A percentile compares a stretch with the other conserved stretches of the same genome.
phyloP scores from a whole-genome alignment of 2,797 vertebrate species.

The Sternotherus odoratus region DNA sequence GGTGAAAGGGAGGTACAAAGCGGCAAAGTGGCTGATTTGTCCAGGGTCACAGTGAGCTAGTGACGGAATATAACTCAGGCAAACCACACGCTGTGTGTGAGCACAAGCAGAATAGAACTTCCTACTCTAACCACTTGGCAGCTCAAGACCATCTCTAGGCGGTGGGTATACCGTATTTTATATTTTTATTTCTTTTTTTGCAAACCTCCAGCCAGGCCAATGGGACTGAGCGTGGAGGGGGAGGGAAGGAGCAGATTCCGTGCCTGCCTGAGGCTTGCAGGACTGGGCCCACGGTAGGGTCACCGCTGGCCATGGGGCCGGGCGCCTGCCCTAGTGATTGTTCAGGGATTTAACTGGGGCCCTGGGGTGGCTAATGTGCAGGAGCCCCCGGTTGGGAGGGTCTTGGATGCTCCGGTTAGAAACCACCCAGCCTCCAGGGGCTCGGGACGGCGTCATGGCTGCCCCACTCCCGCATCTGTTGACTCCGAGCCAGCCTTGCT shows the following conservation, averaged over 20 bases:
- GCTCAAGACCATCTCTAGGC: neutral
- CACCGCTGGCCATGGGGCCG: too few species aligned
- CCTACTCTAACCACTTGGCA: neutral
- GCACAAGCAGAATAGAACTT: too few species aligned
- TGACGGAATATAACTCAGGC: neutral
- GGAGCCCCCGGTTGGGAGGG: neutral
- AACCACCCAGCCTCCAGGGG: neutral
- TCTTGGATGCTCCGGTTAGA: neutral
- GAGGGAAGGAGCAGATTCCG: too few species aligned
- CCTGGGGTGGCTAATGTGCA: neutral
- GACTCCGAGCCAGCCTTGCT: neutral
- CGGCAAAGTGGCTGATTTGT: neutral
- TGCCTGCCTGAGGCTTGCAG: neutral
- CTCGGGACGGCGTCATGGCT: neutral
- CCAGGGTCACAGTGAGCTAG: neutral
- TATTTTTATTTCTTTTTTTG: too few species aligned
- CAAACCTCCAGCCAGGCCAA: too few species aligned
- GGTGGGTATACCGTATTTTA: too few species aligned
- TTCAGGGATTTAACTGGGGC: neutral
- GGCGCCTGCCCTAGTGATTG: neutral
- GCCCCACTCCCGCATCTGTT: neutral
- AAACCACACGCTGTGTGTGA: too few species aligned
- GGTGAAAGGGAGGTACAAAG: neutral
- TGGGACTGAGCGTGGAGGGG: too few species aligned
- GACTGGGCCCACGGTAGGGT: too few species aligned